Evolutionary conservation across 2,797 vertebrate species (phyloP).

Genomic region (Epinephelus awoara): DNA sequence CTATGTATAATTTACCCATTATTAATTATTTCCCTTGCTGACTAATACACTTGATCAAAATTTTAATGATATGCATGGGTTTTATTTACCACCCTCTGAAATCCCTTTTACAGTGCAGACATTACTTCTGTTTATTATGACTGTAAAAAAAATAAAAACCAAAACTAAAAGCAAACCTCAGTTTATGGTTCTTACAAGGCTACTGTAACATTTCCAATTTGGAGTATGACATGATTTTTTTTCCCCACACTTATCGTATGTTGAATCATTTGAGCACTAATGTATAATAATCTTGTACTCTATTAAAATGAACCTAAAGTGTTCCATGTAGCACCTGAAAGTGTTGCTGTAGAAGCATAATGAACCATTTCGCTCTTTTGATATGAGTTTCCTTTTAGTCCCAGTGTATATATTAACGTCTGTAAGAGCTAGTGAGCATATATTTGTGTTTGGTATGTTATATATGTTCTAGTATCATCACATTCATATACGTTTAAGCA

Average conservation of each 20-base stretch:
- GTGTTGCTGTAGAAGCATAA: constrained; percentile 49
- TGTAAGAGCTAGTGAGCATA: constrained; percentile 20
- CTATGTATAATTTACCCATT: no score
- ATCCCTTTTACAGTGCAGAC: neutral
- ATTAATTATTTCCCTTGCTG: no score
- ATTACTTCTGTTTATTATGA: neutral
- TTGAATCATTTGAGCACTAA: constrained; percentile 28
- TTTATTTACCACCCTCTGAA: no score
- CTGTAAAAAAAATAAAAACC: neutral
- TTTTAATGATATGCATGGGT: no score
- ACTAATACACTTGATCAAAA: no score
- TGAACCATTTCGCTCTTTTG: constrained; percentile 41
- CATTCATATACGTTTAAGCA: neutral
- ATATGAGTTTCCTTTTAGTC: constrained; percentile 34
- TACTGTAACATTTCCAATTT: neutral
- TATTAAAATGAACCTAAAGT: constrained; percentile 36
- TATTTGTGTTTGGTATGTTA: constrained; percentile 23
- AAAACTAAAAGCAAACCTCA: neutral
- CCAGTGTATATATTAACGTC: constrained; percentile 2
- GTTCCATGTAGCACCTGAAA: constrained; percentile 39
- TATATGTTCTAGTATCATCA: constrained; percentile 10
- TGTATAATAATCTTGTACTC: neutral
- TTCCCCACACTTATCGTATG: constrained; percentile 1
- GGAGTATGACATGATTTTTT: neutral
- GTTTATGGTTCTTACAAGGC: neutral